phyloP scores from a whole-genome alignment of 2,797 vertebrate species.

The Melanotaenia trifasciata region DNA sequence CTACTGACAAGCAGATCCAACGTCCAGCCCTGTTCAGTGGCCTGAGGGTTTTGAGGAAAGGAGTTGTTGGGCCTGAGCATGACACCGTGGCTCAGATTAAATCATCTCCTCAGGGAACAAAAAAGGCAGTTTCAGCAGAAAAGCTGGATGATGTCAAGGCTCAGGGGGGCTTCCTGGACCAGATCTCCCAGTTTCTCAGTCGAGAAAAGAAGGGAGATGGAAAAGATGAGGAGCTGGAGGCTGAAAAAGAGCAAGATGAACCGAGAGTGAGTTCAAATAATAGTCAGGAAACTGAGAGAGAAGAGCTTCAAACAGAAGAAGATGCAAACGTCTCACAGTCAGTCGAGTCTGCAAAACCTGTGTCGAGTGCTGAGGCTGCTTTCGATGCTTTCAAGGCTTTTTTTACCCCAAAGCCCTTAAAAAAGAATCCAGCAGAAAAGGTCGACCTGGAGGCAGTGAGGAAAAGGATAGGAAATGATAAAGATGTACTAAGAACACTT shows the following conservation, averaged over 20 bases:
- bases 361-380: conserved; percentile 86
- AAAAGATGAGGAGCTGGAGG: conserved; percentile 49
- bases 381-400: conserved; percentile 96
- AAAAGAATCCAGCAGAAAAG: conserved; percentile 84
- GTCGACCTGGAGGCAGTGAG: conserved; percentile 87
- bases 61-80: conserved; percentile 71
- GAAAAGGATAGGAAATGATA: conserved; percentile 88
- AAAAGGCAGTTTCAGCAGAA: conserved; percentile 8
- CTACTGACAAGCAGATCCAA: conserved; percentile 85
- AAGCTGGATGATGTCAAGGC: conserved; percentile 63
- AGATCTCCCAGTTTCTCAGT: conserved; percentile 89
- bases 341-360: conserved; percentile 39
- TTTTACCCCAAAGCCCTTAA: conserved; percentile 88
- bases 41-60: conserved; percentile 88
- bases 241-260: conserved; percentile 31
- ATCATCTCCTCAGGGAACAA: conserved; percentile 35
- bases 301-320: conserved; percentile 24
- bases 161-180: conserved; percentile 86
- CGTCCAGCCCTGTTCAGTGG: conserved; percentile 90
- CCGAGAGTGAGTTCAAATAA: background rate
- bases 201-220: conserved; percentile 84
- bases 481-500: conserved; percentile 87
- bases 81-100: conserved; percentile 85
- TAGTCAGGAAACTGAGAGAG: conserved; percentile 7
- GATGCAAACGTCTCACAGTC: conserved; percentile 43